Evolutionary conservation across 2,797 vertebrate species (phyloP).

Genomic region (Austrolebias charrua): DNA sequence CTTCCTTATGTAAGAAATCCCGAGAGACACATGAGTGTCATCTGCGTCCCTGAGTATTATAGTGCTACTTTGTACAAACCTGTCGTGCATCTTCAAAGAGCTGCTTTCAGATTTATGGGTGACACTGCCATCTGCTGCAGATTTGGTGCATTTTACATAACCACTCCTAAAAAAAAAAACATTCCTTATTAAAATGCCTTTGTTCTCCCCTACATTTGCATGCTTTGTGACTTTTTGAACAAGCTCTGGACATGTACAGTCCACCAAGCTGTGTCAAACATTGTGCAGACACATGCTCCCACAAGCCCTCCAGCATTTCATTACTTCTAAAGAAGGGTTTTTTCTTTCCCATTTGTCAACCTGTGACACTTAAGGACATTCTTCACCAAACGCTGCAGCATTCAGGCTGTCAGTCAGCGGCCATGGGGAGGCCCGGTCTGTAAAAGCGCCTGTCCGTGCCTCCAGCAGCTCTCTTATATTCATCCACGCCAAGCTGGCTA

Average conservation of each 20-base stretch:
- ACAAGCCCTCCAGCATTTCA: conserved; percentile 40
- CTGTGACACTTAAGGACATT: conserved; percentile 74
- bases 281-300: conserved; percentile 29
- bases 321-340: conserved; percentile 49
- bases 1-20: conserved; percentile 45
- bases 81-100: conserved; percentile 34
- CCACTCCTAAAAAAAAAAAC: conserved; percentile 6
- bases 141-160: conserved; percentile 30
- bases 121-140: conserved; percentile 70
- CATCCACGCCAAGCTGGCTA: conserved; percentile 57
- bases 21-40: conserved; percentile 64
- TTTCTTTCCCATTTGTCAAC: conserved; percentile 60
- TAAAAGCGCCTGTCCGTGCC: conserved; percentile 66
- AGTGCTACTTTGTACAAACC: conserved; percentile 63
- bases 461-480: conserved; percentile 37
- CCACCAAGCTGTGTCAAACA: conserved; percentile 13
- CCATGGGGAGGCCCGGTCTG: conserved; percentile 60
- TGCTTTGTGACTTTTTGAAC: conserved; percentile 15
- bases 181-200: conserved; percentile 5
- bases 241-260: conserved; percentile 10
- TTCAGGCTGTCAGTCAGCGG: conserved; percentile 65
- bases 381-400: conserved; percentile 64
- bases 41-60: conserved; percentile 64
- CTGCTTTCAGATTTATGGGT: conserved; percentile 36
- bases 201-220: neutral